Evolutionary conservation across 2,797 vertebrate species (phyloP), one percentile per base, ranked within the genome.

Genomic region (Percopsis omiscomaycus): DNA sequence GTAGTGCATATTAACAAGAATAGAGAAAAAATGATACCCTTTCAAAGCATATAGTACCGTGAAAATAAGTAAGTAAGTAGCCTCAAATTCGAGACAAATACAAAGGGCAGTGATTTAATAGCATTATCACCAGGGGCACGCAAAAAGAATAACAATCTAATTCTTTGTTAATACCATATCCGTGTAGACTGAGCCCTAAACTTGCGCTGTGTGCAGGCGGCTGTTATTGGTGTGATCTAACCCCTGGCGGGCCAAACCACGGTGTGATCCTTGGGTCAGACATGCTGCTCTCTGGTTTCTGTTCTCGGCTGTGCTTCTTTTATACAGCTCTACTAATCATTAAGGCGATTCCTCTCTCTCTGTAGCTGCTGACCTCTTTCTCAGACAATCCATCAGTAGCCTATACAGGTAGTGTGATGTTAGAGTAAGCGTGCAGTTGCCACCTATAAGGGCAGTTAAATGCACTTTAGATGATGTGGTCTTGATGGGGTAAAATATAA

Each of bases 211-310:
- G 37, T 32, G 64, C 59, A 53, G 59, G 61, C 75, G 63, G 63
- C 81, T 74, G 67, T 84, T 89, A 87, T 86, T 90, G 88, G 84
- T 90, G 83, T 84, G 90, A 89, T 91, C 69, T 81, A 84, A 86
- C 86, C 73, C 84, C 77, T 80, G 37, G 68, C 82, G 81, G 88
- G 71, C 69, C 55, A 79, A 61, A 81, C 74, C 74, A 54, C 73
- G 82, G 77, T 64, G 1, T 82, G 86, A 88, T 90, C 87, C 78
- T 55, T 4, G 49, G 86, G 86, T 88, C 86, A 81, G 60, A 62
- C 13, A 12, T 53, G 65, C 61, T 0, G 30, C 75, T 76, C 66
- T 64, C 65, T 52, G 57, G 64, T 78, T 73, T 80, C 78, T 73
- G 56, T 59, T 80, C 82, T 84, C 68, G 48, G 68, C 73, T 68